phyloP scores from a whole-genome alignment of 2,888 invertebrate genomes.

The Dynastes hyllus region DNA sequence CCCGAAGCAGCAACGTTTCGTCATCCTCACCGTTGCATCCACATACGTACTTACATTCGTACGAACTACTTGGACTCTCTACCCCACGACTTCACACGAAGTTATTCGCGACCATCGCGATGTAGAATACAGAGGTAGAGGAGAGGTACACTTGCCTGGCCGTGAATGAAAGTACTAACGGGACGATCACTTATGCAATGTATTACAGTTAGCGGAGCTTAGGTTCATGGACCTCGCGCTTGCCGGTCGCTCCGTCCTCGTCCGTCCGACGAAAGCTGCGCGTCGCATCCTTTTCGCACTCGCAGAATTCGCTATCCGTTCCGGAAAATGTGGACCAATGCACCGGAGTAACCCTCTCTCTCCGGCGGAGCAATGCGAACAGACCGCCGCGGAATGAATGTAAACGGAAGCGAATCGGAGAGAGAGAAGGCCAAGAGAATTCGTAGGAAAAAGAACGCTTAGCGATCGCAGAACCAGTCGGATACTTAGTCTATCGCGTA shows the following conservation, averaged over 20 bases:
- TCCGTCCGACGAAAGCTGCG: conserved; percentile 31
- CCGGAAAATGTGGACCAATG: conserved; percentile 56
- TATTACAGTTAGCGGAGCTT: conserved; percentile 63
- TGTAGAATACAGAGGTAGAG: conserved; percentile 29
- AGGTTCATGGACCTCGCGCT: conserved; percentile 62
- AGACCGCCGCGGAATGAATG: conserved; percentile 62
- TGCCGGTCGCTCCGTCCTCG: conserved; percentile 57
- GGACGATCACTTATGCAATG: conserved; percentile 66
- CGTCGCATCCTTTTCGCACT: conserved; percentile 47
- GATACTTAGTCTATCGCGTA: neutral
- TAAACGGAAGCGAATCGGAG: conserved; percentile 62
- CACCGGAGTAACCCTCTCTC: conserved; percentile 54
- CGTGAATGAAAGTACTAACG: conserved; percentile 66
- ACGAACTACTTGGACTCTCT: neutral
- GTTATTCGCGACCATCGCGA: conserved; percentile 51
- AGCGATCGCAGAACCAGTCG: neutral
- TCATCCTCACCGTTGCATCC: neutral
- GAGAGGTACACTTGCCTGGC: conserved; percentile 59
- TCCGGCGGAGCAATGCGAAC: conserved; percentile 63
- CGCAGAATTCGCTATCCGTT: conserved; percentile 52
- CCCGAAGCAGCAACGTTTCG: neutral
- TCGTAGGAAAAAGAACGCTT: conserved; percentile 35
- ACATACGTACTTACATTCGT: neutral
- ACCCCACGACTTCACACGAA: conserved; percentile 50
- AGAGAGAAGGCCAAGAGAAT: conserved; percentile 43